Percentiles rank a stretch among this genome's conserved stretches.
These are phyloP conservation scores for Neodiprion pinetum DNA, from an alignment of 1,140 invertebrate species.

Conservation along the genomic window DNA sequence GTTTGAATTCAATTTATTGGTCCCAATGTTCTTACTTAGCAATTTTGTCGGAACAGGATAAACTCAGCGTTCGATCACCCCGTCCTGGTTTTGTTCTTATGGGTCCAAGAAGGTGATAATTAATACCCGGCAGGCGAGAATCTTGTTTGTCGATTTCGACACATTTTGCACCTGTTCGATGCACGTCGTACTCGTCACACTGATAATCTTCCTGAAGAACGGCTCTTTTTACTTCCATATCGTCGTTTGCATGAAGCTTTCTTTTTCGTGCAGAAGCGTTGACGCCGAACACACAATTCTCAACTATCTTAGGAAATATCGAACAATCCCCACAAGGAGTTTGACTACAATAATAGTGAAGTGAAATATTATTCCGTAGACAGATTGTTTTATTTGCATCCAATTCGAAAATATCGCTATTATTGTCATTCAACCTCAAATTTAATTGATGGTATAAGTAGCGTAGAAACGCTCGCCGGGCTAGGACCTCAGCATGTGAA, in stretches of 20 bases:
- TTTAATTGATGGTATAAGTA: constrained; percentile 76
- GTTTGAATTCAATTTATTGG: too few relatives aligned
- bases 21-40: constrained; percentile 56
- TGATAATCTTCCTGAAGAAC: constrained; percentile 10
- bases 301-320: constrained; percentile 73
- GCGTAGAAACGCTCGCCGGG: constrained; percentile 80
- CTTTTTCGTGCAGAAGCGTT: constrained; percentile 36
- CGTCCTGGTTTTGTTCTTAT: constrained; percentile 91
- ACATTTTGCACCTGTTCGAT: constrained; percentile 91
- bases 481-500: constrained; percentile 90
- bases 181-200: constrained; percentile 66
- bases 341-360: constrained; percentile 88
- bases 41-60: constrained; percentile 95
- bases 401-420: constrained; percentile 57
- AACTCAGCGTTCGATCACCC: constrained; percentile 86
- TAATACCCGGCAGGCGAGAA: constrained; percentile 61
- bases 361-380: constrained; percentile 70
- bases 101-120: constrained; percentile 76
- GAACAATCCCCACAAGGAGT: constrained; percentile 94
- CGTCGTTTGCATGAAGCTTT: constrained; percentile 28
- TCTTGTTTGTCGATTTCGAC: constrained; percentile 66
- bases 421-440: constrained; percentile 45
- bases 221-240: constrained; percentile 11
- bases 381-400: constrained; percentile 51
- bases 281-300: constrained; percentile 8